phyloP scores from a whole-genome alignment of 2,113 vertebrate genomes.

The Ptilorrhoa leucosticta region DNA sequence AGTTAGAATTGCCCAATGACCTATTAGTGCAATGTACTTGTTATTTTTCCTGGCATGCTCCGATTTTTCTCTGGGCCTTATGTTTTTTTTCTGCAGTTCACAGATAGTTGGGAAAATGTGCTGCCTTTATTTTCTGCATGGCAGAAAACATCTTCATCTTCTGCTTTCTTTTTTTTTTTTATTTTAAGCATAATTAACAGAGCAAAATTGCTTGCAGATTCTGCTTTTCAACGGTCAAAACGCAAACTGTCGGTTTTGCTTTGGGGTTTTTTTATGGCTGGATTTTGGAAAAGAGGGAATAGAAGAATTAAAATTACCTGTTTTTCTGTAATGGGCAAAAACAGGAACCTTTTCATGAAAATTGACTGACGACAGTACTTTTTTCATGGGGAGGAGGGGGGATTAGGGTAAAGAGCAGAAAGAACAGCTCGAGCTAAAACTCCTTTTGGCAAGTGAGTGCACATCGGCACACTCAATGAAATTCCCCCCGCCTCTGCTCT shows the following conservation, averaged over 20 bases:
- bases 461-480: neutral
- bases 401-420: slow-evolving; percentile 48
- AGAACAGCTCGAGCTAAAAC: neutral
- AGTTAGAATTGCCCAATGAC: slow-evolving; percentile 15
- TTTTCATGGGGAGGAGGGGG: neutral
- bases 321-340: neutral
- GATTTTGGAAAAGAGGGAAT: neutral
- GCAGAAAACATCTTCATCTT: neutral
- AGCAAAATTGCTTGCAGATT: slow-evolving; percentile 34
- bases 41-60: neutral
- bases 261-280: slow-evolving; percentile 2
- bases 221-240: neutral
- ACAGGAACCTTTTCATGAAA: slow-evolving; percentile 9
- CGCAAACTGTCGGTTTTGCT: neutral
- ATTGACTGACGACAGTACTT: neutral
- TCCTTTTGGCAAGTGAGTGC: slow-evolving; percentile 5
- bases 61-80: neutral
- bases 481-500: slow-evolving; percentile 4
- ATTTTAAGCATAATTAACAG: slow-evolving; percentile 19
- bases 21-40: neutral
- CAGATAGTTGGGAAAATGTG: neutral
- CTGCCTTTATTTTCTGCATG: neutral
- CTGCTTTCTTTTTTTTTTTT: neutral
- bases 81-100: neutral
- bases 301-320: slow-evolving; percentile 7